These are phyloP conservation scores for Beroe ovata DNA, from an alignment of 37 sponge, comb jelly and placozoan species.

Conservation along the genomic window DNA sequence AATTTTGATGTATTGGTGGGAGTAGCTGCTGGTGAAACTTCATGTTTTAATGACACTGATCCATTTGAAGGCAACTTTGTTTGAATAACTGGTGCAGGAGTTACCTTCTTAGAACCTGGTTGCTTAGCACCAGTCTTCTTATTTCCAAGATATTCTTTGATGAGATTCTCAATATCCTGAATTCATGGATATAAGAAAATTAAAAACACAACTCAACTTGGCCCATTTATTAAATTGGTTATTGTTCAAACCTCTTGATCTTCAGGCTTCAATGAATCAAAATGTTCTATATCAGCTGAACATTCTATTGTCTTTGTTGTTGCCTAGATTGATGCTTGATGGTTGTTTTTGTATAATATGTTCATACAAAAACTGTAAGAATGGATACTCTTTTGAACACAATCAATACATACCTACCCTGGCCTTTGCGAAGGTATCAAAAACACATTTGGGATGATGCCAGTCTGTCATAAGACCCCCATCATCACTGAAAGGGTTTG, in stretches of 20 bases:
- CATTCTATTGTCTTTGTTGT: conserved; percentile 92
- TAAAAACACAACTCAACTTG: too few relatives aligned
- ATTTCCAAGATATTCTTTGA: not conserved
- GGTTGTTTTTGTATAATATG: too few relatives aligned
- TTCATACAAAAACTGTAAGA: not conserved
- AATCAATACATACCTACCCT: conserved; percentile 52
- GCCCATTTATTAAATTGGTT: too few relatives aligned
- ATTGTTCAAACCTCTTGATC: conserved; percentile 88
- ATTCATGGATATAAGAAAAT: too few relatives aligned
- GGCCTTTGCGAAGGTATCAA: conserved; percentile 78
- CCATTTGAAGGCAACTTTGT: too few relatives aligned
- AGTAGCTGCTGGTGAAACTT: too few relatives aligned
- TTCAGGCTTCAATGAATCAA: conserved; percentile 75
- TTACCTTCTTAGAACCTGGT: not conserved
- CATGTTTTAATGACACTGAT: too few relatives aligned
- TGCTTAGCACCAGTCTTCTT: not conserved
- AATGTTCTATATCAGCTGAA: conserved; percentile 90
- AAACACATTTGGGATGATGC: conserved; percentile 91
- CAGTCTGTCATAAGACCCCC: conserved; percentile 92
- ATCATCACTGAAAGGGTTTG: conserved; percentile 95
- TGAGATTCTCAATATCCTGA: conserved; percentile 8
- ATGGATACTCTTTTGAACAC: not conserved
- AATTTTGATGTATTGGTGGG: too few relatives aligned
- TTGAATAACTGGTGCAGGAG: too few relatives aligned
- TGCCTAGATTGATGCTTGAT: too few relatives aligned